phyloP scores from a whole-genome alignment of 2,888 invertebrate species.

The Conistra vaccinii region DNA sequence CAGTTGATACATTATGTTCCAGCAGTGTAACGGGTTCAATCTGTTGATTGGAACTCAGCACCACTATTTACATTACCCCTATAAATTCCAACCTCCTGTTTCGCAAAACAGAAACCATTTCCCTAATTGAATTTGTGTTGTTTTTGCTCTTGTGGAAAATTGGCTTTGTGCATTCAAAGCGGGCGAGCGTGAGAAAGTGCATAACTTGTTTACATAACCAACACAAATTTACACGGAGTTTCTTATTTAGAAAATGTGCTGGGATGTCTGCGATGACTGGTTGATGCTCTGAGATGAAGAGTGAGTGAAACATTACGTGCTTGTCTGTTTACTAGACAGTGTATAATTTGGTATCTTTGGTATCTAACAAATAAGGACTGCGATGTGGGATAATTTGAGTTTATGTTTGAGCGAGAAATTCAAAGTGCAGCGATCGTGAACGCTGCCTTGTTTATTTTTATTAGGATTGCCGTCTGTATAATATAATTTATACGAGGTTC shows the following conservation, averaged over 20 bases:
- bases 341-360: conserved; percentile 56
- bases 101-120: conserved; percentile 83
- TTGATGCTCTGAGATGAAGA: conserved; percentile 44
- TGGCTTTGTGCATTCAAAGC: conserved; percentile 84
- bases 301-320: conserved; percentile 59
- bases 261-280: conserved; percentile 73
- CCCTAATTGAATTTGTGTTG: conserved; percentile 89
- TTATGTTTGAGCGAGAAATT: conserved; percentile 26
- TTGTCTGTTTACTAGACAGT: conserved; percentile 51
- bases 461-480: neutral
- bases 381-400: conserved; percentile 33
- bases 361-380: conserved; percentile 41
- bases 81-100: conserved; percentile 83
- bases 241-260: conserved; percentile 75
- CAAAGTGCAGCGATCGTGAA: neutral
- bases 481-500: neutral
- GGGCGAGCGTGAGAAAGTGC: conserved; percentile 85
- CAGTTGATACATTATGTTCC: conserved; percentile 67
- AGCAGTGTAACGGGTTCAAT: conserved; percentile 72
- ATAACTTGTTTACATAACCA: conserved; percentile 78
- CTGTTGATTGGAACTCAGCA: conserved; percentile 81
- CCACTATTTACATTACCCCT: conserved; percentile 79
- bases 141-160: conserved; percentile 87
- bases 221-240: conserved; percentile 73
- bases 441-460: neutral